These are phyloP conservation scores for Takifugu bimaculatus DNA, from an alignment of 2,113 vertebrate genomes.

Conservation along the genomic window DNA sequence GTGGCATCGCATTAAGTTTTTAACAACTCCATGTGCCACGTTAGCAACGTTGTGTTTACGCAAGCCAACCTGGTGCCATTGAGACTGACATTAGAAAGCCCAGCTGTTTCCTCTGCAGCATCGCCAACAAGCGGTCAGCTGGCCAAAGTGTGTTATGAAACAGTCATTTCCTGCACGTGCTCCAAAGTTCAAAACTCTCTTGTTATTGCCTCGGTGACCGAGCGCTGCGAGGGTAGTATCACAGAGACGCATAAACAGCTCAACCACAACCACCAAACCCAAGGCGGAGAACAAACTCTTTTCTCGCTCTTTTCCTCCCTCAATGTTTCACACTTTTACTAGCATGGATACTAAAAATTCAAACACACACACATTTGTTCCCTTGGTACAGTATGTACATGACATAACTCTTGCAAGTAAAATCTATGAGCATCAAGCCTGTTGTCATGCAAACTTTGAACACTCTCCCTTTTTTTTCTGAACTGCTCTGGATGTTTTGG, in stretches of 20 bases:
- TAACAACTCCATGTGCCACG: slow-evolving; percentile 48
- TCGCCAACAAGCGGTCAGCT: slow-evolving; percentile 29
- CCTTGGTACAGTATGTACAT: slow-evolving; percentile 51
- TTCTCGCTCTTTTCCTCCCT: slow-evolving; percentile 56
- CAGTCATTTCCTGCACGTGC: slow-evolving; percentile 59
- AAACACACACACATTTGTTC: slow-evolving; percentile 35
- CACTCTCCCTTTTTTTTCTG: slow-evolving; percentile 42
- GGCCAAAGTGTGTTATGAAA: slow-evolving; percentile 50
- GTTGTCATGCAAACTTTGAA: slow-evolving; percentile 39
- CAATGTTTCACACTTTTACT: slow-evolving; percentile 45
- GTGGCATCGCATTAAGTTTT: slow-evolving; percentile 53
- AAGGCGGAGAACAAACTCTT: slow-evolving; percentile 35
- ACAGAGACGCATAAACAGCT: slow-evolving; percentile 61
- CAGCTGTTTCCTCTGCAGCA: slow-evolving; percentile 43
- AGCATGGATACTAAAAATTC: slow-evolving; percentile 40
- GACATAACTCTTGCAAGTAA: slow-evolving; percentile 38
- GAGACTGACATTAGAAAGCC: slow-evolving; percentile 49
- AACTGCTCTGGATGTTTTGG: slow-evolving; percentile 48
- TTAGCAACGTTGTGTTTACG: slow-evolving; percentile 52
- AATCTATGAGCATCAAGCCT: slow-evolving; percentile 34
- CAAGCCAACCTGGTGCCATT: slow-evolving; percentile 53
- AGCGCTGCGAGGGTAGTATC: slow-evolving; percentile 59
- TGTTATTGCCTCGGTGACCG: slow-evolving; percentile 53
- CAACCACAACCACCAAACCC: slow-evolving; percentile 36
- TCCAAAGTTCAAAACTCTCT: slow-evolving; percentile 37